Conservation (phyloP, 1,140 invertebrate genomes). For the Cardiocondyla obscurior region DNA sequence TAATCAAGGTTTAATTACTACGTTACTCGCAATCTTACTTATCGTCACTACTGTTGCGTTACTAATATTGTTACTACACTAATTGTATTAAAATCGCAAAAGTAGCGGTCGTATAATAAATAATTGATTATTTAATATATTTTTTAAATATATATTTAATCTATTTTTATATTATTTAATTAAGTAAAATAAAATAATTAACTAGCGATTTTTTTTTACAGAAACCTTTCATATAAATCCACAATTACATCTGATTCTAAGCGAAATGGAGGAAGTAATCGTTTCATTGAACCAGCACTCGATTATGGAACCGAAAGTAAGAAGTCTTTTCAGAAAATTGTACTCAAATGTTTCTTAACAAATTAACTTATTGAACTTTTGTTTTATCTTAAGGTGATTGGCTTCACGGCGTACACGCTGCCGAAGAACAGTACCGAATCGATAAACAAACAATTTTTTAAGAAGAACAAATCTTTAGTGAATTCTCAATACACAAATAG, state of each 20-base stretch:
- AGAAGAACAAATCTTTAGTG: slow-evolving; percentile 93
- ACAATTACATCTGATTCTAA: slow-evolving; percentile 92
- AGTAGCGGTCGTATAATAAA: background rate
- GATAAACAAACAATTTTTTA: slow-evolving; percentile 91
- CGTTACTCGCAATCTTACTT: background rate
- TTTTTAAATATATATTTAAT: background rate
- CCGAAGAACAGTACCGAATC: slow-evolving; percentile 89
- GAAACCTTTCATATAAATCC: slow-evolving; percentile 98
- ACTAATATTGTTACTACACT: too few relatives aligned
- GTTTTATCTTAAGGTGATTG: slow-evolving; percentile 88
- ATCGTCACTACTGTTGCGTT: background rate
- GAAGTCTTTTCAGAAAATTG: background rate
- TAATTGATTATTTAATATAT: background rate
- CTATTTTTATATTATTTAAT: background rate
- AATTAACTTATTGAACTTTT: slow-evolving; percentile 9
- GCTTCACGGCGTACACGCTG: slow-evolving; percentile 94
- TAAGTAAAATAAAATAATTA: background rate
- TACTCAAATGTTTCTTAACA: background rate
- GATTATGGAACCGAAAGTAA: slow-evolving; percentile 94
- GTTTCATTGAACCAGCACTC: slow-evolving; percentile 95
- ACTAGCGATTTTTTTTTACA: slow-evolving; percentile 71
- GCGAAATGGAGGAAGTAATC: slow-evolving; percentile 93
- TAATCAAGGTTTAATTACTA: slow-evolving; percentile 87
- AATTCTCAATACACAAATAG: slow-evolving; percentile 97
- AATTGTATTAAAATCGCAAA: background rate